Percentiles rank a stretch among this genome's conserved stretches.
phyloP scores from a whole-genome alignment of 2,888 invertebrate genomes.

The Priapulus caudatus region DNA sequence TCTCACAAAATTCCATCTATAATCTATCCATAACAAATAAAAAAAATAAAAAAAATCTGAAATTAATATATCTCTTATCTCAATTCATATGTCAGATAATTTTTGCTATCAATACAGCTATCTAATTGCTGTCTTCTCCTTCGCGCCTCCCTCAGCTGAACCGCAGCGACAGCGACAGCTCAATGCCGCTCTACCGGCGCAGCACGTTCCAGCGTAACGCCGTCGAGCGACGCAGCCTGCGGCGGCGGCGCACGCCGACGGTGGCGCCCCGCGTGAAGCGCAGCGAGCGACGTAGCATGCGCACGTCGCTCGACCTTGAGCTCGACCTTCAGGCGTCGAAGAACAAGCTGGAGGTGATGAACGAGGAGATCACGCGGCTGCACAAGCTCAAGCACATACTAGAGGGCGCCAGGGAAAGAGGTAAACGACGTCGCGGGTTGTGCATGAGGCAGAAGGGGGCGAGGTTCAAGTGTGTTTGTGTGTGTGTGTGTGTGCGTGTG shows the following conservation, averaged over 20 bases:
- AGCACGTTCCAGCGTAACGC: slow-evolving; percentile 80
- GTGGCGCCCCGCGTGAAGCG: background rate
- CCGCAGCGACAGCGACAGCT: slow-evolving; percentile 90
- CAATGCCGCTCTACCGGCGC: slow-evolving; percentile 73
- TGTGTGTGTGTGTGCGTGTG: too few relatives aligned
- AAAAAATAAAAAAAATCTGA: slow-evolving; percentile 4
- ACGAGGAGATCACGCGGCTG: slow-evolving; percentile 68
- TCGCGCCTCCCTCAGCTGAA: slow-evolving; percentile 69
- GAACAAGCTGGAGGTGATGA: slow-evolving; percentile 63
- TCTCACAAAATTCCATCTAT: too few relatives aligned
- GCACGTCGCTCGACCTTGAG: slow-evolving; percentile 82
- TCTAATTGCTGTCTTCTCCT: too few relatives aligned
- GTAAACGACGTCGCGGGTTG: slow-evolving; percentile 24
- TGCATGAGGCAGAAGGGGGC: too few relatives aligned
- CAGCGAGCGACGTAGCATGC: slow-evolving; percentile 10
- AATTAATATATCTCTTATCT: background rate
- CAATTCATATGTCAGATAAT: background rate
- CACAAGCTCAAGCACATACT: slow-evolving; percentile 61
- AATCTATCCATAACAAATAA: too few relatives aligned
- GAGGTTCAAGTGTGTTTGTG: too few relatives aligned
- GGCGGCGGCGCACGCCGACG: slow-evolving; percentile 37
- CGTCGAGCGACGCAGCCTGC: slow-evolving; percentile 73
- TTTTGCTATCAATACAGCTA: background rate
- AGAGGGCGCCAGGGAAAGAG: slow-evolving; percentile 58
- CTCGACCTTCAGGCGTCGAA: slow-evolving; percentile 85